Evolutionary conservation across 2,888 invertebrate species (phyloP).

Genomic region (Ptycholaimellus sp.): DNA sequence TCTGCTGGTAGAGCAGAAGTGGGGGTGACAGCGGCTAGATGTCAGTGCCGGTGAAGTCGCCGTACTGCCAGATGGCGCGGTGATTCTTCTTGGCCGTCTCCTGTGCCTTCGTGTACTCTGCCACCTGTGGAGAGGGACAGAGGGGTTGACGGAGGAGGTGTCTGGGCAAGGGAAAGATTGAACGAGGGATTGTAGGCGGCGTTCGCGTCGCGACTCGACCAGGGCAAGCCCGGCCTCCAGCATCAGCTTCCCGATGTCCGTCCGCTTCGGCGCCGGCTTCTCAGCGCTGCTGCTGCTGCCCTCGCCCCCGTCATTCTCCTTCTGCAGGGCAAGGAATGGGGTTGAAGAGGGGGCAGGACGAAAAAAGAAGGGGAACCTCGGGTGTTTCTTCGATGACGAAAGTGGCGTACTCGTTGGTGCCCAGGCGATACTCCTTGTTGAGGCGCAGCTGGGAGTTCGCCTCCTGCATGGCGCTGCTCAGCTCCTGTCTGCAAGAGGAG

Average conservation of each 20-base stretch:
- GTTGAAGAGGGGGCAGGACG: no score
- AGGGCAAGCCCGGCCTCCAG: conserved; percentile 61
- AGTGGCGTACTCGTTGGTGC: conserved; percentile 12
- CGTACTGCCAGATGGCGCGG: conserved; percentile 82
- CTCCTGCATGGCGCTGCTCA: background rate
- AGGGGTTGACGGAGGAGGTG: background rate
- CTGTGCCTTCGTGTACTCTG: conserved; percentile 29
- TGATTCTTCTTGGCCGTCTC: conserved; percentile 35
- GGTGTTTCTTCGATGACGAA: conserved; percentile 4
- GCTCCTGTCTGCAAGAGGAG: background rate
- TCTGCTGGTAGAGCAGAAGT: no score
- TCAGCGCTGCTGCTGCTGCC: conserved; percentile 6
- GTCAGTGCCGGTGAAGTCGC: conserved; percentile 87
- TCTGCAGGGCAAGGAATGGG: no score
- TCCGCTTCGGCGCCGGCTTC: conserved; percentile 26
- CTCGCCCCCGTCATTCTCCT: no score
- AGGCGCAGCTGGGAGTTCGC: conserved; percentile 6
- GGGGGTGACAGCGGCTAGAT: conserved; percentile 9
- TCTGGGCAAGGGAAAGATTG: background rate
- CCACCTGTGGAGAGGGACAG: conserved; percentile 16
- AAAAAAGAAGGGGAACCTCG: no score
- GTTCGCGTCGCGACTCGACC: conserved; percentile 53
- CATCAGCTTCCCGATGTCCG: conserved; percentile 50
- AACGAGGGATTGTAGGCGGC: conserved; percentile 50
- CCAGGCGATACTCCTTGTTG: conserved; percentile 18